Evolutionary conservation across 2,113 vertebrate species (phyloP), one percentile per base, ranked within the genome.

Genomic region (Heptranchias perlo): DNA sequence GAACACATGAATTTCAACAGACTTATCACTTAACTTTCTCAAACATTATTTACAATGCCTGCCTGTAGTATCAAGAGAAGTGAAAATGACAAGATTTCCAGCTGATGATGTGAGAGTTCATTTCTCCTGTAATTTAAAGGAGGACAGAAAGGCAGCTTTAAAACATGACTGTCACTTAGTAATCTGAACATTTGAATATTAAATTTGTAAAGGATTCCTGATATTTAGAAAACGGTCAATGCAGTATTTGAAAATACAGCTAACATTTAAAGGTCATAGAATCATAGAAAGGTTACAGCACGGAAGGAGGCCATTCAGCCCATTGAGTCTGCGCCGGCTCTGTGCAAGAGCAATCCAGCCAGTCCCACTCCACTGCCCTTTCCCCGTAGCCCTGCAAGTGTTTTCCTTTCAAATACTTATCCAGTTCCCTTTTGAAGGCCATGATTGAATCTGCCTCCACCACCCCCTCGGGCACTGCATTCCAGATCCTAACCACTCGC

Each of bases 1-100:
- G 25, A 91, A 91, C 52, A 65, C 62, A 47, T 65, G 5, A 23
- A 69, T 94, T 94, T 21, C 64, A 69, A 65, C 62, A 21, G 49
- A 94, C 25, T 65, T 67, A 47, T 67, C 64, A 94, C n/a, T 67
- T 67, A 28, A 67, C 44, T 94, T 65, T 47, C 64, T 94, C 39
- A 94, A 67, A 47, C 21, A 11, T 94, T 67, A 67, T 65, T 67
- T 44, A 94, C 92, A 65, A 64, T 28, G 8, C 7, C 21, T 94
- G 91, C 23, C 91, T 64, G n/a, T 14, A 39, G 16, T 39, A 94
- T 93, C 35, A 94, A n/a, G 35, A 39, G n/a, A 65, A 39, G 5
- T 89, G 87, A 91, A 35, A 58, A 58, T 91, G 52, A 94, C 61
- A 94, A 94, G 91, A 94, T 94, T 64, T 94, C 54, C 35, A 93